Conservation (phyloP, 1,140 invertebrate genomes). For the Drosophila orena region DNA sequence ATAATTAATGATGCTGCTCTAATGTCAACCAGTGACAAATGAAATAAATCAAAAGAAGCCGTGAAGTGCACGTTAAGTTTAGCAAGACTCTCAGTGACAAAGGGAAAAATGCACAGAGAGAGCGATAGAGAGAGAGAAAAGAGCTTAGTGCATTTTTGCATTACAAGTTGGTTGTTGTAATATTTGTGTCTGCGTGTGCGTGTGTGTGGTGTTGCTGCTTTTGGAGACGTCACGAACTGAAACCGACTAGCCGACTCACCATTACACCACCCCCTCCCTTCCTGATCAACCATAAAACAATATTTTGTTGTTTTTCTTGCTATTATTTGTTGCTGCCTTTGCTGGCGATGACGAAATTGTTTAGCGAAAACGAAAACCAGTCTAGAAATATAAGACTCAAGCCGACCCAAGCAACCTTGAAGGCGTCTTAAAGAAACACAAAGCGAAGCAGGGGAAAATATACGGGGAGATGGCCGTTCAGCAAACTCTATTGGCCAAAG, state of each 20-base stretch:
- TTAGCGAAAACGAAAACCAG: constrained; percentile 76
- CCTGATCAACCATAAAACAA: constrained; percentile 14
- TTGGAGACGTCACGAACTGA: constrained; percentile 64
- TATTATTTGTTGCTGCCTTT: constrained; percentile 34
- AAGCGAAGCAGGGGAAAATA: constrained; percentile 34
- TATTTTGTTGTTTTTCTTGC: constrained; percentile 20
- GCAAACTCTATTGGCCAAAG: constrained; percentile 45
- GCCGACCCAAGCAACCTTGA: constrained; percentile 65
- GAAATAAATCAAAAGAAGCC: constrained; percentile 23
- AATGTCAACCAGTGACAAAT: constrained; percentile 25
- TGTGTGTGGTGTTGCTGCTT: constrained; percentile 7
- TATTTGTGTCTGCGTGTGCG: constrained; percentile 8
- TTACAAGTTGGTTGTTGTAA: constrained; percentile 47
- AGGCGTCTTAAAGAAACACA: constrained; percentile 67
- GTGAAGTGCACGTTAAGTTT: constrained; percentile 17
- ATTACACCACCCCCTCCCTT: constrained; percentile 22
- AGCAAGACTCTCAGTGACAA: constrained; percentile 1
- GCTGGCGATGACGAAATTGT: constrained; percentile 71
- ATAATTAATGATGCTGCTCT: constrained; percentile 40
- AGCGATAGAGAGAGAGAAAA: background rate
- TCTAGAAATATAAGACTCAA: constrained; percentile 70
- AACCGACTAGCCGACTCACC: constrained; percentile 20
- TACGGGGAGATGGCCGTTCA: constrained; percentile 18
- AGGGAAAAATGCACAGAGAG: background rate
- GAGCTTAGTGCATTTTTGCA: constrained; percentile 54